Conservation (phyloP, 2,888 invertebrate genomes). For the Cephonodes hylas region DNA sequence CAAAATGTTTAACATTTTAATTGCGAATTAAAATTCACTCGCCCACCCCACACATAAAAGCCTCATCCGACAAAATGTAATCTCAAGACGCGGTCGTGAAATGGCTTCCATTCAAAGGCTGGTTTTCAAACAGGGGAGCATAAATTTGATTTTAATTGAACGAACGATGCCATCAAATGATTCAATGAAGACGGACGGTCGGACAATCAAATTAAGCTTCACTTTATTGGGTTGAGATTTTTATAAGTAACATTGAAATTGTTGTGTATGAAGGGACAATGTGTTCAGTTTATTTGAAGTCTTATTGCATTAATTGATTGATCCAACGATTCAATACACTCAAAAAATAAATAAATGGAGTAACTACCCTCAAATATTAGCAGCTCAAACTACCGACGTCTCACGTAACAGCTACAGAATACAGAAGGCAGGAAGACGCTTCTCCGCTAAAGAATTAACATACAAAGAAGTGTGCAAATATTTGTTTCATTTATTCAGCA, state of each 20-base stretch:
- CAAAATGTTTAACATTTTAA: not conserved
- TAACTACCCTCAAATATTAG: too few species aligned
- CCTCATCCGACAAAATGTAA: conserved; percentile 13
- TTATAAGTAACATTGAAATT: conserved; percentile 15
- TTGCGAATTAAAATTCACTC: not conserved
- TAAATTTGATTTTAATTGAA: conserved; percentile 73
- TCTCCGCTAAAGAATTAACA: not conserved
- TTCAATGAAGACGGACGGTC: conserved; percentile 57
- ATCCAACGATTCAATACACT: not conserved
- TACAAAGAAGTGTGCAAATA: conserved; percentile 7
- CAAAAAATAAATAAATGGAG: too few species aligned
- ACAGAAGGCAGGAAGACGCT: too few species aligned
- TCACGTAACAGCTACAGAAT: too few species aligned
- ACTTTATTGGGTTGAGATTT: conserved; percentile 33
- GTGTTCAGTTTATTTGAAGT: not conserved
- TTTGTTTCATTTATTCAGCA: conserved; percentile 11
- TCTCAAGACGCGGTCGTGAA: conserved; percentile 17
- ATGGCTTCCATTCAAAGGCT: conserved; percentile 34
- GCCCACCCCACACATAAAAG: conserved; percentile 3
- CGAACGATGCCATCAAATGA: conserved; percentile 55
- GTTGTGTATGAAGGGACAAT: not conserved
- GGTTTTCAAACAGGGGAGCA: conserved; percentile 47
- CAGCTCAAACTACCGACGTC: not conserved
- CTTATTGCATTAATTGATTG: not conserved
- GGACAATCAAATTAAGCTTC: conserved; percentile 46